Percentiles rank a stretch among this genome's conserved stretches.
Evolutionary conservation across 2,888 invertebrate genomes (phyloP).

Genomic region (Sipha maydis): DNA sequence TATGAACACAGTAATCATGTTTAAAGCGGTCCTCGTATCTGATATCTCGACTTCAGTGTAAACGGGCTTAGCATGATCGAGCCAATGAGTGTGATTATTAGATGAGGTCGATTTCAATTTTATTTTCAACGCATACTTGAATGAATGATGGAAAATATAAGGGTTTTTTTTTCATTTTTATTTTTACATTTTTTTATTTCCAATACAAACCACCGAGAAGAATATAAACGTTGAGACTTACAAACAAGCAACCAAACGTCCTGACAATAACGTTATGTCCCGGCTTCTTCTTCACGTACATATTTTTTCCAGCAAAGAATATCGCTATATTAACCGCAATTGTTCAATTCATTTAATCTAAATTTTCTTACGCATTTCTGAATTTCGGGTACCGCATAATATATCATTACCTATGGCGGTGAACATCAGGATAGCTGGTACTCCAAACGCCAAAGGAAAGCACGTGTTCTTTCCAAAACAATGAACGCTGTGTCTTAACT

Average conservation of each 20-base stretch:
- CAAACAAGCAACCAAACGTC: constrained; percentile 77
- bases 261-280: constrained; percentile 79
- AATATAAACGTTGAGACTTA: constrained; percentile 69
- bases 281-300: constrained; percentile 73
- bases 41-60: constrained; percentile 43
- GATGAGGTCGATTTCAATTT: constrained; percentile 13
- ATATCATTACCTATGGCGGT: constrained; percentile 72
- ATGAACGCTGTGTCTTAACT: constrained; percentile 73
- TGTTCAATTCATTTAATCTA: neutral
- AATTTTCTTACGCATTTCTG: neutral
- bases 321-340: constrained; percentile 72
- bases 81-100: constrained; percentile 71
- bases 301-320: constrained; percentile 80
- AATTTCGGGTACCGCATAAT: neutral
- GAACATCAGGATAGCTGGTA: constrained; percentile 76
- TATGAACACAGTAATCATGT: constrained; percentile 76
- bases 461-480: constrained; percentile 77
- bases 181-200: no score
- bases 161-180: no score
- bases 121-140: constrained; percentile 59
- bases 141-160: neutral
- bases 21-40: constrained; percentile 77
- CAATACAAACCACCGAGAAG: no score
- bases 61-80: constrained; percentile 86
- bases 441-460: constrained; percentile 79